Conservation (phyloP, 1,140 invertebrate genomes). For the Zaprionus taronus region DNA sequence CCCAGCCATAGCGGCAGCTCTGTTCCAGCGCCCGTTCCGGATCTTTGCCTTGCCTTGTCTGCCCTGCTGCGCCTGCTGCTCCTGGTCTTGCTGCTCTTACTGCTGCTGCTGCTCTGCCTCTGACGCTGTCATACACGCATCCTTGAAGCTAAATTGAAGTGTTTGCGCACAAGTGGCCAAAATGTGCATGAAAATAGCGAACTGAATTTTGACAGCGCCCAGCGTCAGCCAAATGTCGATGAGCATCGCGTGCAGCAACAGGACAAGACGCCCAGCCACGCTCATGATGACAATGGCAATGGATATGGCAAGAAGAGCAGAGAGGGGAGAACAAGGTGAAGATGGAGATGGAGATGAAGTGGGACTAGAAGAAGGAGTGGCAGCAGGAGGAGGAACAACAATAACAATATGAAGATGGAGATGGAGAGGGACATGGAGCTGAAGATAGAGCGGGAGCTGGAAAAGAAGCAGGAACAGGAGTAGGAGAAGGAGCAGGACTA, state of each 20-base stretch:
- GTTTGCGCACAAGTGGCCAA: conserved; percentile 78
- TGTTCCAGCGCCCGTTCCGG: too few species aligned
- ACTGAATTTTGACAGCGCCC: conserved; percentile 70
- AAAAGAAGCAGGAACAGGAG: not conserved
- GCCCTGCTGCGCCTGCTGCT: not conserved
- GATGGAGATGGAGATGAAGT: not conserved
- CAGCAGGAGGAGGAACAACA: not conserved
- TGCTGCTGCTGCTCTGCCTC: not conserved
- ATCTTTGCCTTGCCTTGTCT: not conserved
- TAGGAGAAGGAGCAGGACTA: not conserved
- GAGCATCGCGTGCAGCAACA: conserved; percentile 39
- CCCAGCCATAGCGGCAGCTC: not conserved
- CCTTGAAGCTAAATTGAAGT: conserved; percentile 79
- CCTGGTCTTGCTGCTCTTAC: not conserved
- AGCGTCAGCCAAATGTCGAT: conserved; percentile 49
- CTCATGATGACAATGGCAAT: conserved; percentile 42
- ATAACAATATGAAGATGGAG: too few species aligned
- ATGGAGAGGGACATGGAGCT: too few species aligned
- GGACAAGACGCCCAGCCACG: conserved; percentile 35
- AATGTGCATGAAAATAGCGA: conserved; percentile 80
- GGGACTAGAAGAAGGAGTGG: not conserved
- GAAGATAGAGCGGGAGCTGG: too few species aligned
- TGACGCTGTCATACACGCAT: conserved; percentile 48
- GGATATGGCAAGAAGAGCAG: not conserved
- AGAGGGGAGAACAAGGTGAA: not conserved